A percentile compares a stretch with the other conserved stretches of the same genome.
Evolutionary conservation across 2,797 vertebrate genomes (phyloP).

Genomic region (Natrix natrix): DNA sequence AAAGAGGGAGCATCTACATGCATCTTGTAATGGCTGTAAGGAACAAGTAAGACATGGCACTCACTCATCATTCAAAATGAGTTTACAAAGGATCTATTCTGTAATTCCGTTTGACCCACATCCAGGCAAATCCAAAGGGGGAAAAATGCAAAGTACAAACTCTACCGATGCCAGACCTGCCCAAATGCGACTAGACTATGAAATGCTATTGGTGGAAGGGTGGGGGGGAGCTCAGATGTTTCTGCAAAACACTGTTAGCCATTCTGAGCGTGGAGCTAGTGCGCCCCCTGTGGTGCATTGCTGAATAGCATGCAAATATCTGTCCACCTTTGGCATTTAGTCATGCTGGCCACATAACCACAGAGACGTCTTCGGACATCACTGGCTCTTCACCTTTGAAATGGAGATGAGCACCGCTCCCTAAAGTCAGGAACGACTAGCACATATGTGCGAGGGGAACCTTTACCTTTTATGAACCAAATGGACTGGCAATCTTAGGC

Average conservation of each 20-base stretch:
- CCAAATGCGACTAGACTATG: background rate
- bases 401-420: no score
- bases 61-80: background rate
- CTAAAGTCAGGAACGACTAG: no score
- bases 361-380: no score
- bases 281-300: background rate
- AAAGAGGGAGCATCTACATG: background rate
- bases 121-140: background rate
- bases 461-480: background rate
- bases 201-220: background rate
- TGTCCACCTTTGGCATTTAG: no score
- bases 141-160: background rate
- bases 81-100: conserved; percentile 1
- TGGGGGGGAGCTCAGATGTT: background rate
- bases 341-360: no score
- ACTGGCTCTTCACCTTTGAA: no score
- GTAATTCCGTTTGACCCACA: background rate
- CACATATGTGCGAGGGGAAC: no score
- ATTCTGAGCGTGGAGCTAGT: background rate
- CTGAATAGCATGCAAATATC: background rate
- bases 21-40: background rate
- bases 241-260: background rate
- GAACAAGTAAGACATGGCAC: background rate
- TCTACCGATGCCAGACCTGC: background rate
- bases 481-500: background rate